Percentiles rank a stretch among this genome's conserved stretches.
phyloP scores from a whole-genome alignment of 2,797 vertebrate species.

The Diglossa cyanea region DNA sequence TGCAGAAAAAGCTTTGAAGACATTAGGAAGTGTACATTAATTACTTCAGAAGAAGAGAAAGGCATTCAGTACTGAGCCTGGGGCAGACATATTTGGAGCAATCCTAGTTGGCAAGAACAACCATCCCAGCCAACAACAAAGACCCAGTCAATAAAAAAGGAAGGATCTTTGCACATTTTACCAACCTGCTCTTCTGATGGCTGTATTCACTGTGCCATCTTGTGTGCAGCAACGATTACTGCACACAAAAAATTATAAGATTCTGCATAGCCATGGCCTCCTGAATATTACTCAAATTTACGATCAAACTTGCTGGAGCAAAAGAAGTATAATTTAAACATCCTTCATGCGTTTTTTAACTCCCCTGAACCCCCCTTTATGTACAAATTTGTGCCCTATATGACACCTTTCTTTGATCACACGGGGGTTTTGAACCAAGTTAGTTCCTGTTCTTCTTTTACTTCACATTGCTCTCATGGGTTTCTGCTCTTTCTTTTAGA shows the following conservation, averaged over 20 bases:
- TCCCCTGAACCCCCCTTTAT: background rate
- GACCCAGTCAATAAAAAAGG: background rate
- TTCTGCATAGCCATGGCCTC: background rate
- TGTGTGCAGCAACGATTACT: conserved; percentile 8
- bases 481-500: background rate
- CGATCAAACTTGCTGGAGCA: background rate
- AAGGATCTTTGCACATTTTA: background rate
- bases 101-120: background rate
- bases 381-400: background rate
- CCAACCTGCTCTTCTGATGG: background rate
- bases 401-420: background rate
- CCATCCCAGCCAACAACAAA: background rate
- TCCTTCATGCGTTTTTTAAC: accelerated
- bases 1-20: background rate
- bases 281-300: background rate
- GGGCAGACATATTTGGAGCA: background rate
- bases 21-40: background rate
- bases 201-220: conserved; percentile 39
- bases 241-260: background rate
- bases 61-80: background rate
- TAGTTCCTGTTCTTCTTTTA: background rate
- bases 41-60: background rate
- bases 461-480: background rate
- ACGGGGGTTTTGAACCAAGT: background rate
- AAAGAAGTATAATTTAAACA: background rate